Evolutionary conservation across 2,113 vertebrate species (phyloP), one percentile per base, ranked within the genome.

Genomic region (Colinus virginianus): DNA sequence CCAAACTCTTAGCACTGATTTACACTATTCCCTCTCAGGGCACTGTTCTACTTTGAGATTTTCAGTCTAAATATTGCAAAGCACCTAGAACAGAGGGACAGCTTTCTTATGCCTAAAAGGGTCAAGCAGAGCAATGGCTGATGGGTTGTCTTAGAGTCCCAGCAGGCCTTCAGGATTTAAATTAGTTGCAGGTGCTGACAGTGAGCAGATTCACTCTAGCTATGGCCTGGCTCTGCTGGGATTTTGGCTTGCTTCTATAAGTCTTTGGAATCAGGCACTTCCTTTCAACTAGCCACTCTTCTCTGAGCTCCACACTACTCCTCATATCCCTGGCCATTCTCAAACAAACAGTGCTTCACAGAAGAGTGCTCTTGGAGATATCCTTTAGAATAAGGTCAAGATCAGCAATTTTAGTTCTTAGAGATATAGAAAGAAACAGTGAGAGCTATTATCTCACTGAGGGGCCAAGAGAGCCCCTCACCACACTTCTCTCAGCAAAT

Each of bases 181-280:
- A 85, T 90, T 91, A 75, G 28, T 86, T 90, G 64, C 89, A 91
- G 62, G 76, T 90, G 76, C n/a, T 86, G 76, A 91, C 56, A 91
- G 17, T n/a, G 61, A 66, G 30, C 61, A 88, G 68, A 85, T 94
- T 91, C 42, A 0, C 53, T 75, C 53, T 80, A 78, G 28, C 32
- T 87, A 43, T 77, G 67, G 26, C 56, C 68, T 86, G 46, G 9
- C 4, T 84, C 25, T 22, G 67, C 61, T 0, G 1, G 58, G 12
- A 21, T 90, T 83, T 90, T 88, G 78, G 76, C 51, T 93, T 49
- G 19, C 15, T 87, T 83, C 45, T 85, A 26, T 69, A 78, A 53
- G 40, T 36, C 58, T 81, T 84, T 84, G 72, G 61, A 84, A 74
- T 42, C 14, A 61, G 36, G 19, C 30, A 0, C 56, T 92, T 93